Evolutionary conservation across 2,888 invertebrate species (phyloP).

Genomic region (Horisme vitalbata): DNA sequence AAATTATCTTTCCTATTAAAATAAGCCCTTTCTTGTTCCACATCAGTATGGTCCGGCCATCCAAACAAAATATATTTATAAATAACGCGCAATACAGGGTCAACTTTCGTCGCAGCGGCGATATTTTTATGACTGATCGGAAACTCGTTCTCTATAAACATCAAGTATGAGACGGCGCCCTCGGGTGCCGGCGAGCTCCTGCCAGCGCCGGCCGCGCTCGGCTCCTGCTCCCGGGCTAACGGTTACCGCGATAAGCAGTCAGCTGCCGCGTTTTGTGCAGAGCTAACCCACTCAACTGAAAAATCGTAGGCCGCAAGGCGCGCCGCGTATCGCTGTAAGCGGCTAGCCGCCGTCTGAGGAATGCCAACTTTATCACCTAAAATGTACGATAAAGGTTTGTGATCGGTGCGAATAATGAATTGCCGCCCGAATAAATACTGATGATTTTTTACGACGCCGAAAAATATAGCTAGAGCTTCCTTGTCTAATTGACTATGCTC

Average conservation of each 20-base stretch:
- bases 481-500: neutral
- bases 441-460: neutral
- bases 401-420: constrained; percentile 43
- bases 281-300: neutral
- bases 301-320: neutral
- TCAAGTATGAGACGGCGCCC: neutral
- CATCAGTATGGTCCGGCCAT: constrained; percentile 2
- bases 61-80: constrained; percentile 3
- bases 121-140: constrained; percentile 3
- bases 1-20: neutral
- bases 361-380: constrained; percentile 38
- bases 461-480: neutral
- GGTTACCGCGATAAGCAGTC: constrained; percentile 8
- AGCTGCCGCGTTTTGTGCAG: constrained; percentile 1
- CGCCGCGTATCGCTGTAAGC: constrained; percentile 40
- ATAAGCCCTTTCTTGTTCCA: neutral
- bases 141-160: constrained; percentile 7
- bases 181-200: neutral
- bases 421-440: neutral
- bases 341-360: constrained; percentile 36
- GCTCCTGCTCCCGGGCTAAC: neutral
- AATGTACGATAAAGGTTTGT: constrained; percentile 52
- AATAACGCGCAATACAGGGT: constrained; percentile 1
- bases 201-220: neutral
- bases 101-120: constrained; percentile 2